Percentiles rank a stretch among this genome's conserved stretches.
Evolutionary conservation across 2,113 vertebrate genomes (phyloP).

Genomic region (Psilopsiagon aymara): DNA sequence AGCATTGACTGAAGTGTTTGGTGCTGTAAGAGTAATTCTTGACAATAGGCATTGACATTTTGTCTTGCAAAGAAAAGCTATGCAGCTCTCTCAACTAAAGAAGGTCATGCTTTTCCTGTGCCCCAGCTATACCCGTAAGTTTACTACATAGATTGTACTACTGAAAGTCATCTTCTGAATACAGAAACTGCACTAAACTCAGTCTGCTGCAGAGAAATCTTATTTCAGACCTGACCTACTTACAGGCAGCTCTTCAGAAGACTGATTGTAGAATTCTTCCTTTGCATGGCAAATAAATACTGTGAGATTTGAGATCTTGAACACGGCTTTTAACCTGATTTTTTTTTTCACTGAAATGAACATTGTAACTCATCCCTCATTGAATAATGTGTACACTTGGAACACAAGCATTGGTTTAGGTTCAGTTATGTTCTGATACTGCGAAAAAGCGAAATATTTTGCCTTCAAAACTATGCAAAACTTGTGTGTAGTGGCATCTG

Average conservation of each 20-base stretch:
- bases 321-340: constrained; percentile 1
- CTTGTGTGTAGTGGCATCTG: not conserved
- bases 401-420: not conserved
- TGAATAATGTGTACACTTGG: not conserved
- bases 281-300: constrained; percentile 49
- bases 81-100: constrained; percentile 41
- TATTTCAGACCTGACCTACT: constrained; percentile 33
- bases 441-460: constrained; percentile 26
- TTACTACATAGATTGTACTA: constrained; percentile 64
- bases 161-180: constrained; percentile 65
- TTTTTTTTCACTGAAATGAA: not conserved
- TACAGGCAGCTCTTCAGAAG: constrained; percentile 46
- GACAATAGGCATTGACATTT: constrained; percentile 57
- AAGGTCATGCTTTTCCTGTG: not conserved
- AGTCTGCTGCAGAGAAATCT: constrained; percentile 55
- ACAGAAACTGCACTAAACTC: constrained; percentile 61
- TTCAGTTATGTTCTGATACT: not conserved
- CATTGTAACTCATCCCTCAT: not conserved
- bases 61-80: constrained; percentile 56
- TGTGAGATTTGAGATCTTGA: constrained; percentile 19
- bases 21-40: constrained; percentile 57
- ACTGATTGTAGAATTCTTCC: constrained; percentile 32
- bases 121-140: not conserved
- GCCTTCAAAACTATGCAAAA: constrained; percentile 66
- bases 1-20: constrained; percentile 67